These are phyloP conservation scores for Disparrhopalites patrizii DNA, from an alignment of 2,888 invertebrate genomes.

Conservation along the genomic window DNA sequence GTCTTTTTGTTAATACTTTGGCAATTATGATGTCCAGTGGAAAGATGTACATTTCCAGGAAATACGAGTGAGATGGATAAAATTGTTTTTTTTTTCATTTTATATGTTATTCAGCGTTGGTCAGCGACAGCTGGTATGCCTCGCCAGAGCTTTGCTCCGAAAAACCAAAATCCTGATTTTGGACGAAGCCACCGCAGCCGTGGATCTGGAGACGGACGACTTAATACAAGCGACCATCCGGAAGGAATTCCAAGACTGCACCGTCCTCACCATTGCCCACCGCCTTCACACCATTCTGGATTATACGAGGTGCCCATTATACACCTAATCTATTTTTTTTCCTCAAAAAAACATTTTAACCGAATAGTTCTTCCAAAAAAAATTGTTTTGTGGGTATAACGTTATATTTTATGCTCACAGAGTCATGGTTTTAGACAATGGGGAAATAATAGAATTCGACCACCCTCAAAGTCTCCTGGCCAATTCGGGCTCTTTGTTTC, in stretches of 20 bases:
- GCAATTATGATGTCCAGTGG: no score
- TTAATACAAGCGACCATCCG: constrained; percentile 75
- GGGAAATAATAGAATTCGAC: constrained; percentile 52
- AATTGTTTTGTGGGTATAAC: no score
- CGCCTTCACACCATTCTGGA: constrained; percentile 89
- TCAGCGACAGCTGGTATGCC: constrained; percentile 43
- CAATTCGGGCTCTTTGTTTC: constrained; percentile 53
- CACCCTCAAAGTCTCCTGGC: constrained; percentile 51
- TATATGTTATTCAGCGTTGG: constrained; percentile 36
- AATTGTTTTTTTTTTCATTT: background rate
- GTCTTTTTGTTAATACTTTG: background rate
- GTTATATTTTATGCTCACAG: constrained; percentile 62
- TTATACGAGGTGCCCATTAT: constrained; percentile 62
- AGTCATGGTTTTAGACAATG: background rate
- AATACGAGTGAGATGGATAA: no score
- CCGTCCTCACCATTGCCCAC: constrained; percentile 88
- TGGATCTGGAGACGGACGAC: constrained; percentile 86
- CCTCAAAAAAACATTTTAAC: no score
- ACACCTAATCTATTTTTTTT: no score
- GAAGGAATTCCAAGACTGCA: constrained; percentile 77
- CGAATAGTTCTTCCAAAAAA: background rate
- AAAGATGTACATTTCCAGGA: no score
- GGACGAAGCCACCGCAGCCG: constrained; percentile 71
- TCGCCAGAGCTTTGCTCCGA: constrained; percentile 42
- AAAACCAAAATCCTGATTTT: constrained; percentile 40